Evolutionary conservation across 1,140 invertebrate species (phyloP).

Genomic region (Diprion similis): DNA sequence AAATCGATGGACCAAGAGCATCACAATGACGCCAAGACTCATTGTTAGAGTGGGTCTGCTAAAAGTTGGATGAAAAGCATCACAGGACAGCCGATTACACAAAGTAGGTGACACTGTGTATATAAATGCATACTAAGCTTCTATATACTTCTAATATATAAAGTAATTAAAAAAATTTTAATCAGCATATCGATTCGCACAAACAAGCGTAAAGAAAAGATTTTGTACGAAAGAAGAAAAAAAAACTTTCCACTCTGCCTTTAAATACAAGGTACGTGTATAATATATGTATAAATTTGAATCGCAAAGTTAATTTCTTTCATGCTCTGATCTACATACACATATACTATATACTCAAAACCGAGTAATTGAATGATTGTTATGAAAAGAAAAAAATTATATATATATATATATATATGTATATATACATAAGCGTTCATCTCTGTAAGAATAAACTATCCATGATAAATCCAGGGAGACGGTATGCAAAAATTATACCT

Average conservation of each 20-base stretch:
- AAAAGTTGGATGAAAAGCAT: no score
- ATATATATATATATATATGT: no score
- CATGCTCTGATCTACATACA: no score
- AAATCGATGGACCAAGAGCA: background rate
- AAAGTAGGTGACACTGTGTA: background rate
- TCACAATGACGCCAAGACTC: background rate
- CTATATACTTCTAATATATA: background rate
- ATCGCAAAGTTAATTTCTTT: no score
- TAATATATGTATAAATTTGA: no score
- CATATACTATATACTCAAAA: no score
- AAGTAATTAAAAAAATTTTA: background rate
- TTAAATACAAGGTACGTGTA: no score
- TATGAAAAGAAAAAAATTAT: no score
- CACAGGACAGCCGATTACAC: background rate
- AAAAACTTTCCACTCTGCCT: no score
- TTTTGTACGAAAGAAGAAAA: no score
- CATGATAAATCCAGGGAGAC: background rate
- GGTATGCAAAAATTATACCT: slow-evolving; percentile 44
- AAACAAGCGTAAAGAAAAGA: background rate
- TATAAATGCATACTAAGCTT: background rate
- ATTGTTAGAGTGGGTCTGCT: background rate
- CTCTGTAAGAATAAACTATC: background rate
- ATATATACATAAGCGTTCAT: no score
- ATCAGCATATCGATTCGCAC: background rate
- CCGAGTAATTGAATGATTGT: no score